phyloP scores from a whole-genome alignment of 2,888 invertebrate genomes.

The Dascillus cervinus region DNA sequence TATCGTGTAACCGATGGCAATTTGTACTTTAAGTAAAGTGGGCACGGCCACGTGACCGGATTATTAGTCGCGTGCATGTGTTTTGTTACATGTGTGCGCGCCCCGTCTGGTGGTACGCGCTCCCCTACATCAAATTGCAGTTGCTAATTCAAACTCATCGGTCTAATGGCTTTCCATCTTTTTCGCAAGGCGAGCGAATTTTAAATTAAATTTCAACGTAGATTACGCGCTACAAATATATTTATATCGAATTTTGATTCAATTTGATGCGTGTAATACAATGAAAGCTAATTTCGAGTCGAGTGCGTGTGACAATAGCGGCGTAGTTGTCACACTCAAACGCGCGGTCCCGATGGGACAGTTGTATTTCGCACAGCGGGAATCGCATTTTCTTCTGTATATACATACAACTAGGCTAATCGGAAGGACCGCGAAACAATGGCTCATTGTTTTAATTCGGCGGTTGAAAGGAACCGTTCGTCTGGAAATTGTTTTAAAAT shows the following conservation, averaged over 20 bases:
- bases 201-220: constrained; percentile 19
- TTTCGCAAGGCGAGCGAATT: constrained; percentile 13
- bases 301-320: constrained; percentile 21
- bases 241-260: constrained; percentile 33
- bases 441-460: constrained; percentile 26
- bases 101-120: constrained; percentile 11
- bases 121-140: constrained; percentile 14
- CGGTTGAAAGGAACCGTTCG: constrained; percentile 30
- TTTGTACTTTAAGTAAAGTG: constrained; percentile 24
- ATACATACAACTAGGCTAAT: too few relatives aligned
- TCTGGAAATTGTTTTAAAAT: constrained; percentile 20
- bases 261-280: constrained; percentile 28
- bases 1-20: constrained; percentile 25
- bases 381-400: constrained; percentile 21
- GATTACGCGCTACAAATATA: constrained; percentile 17
- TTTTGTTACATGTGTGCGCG: constrained; percentile 24
- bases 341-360: constrained; percentile 24
- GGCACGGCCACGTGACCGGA: constrained; percentile 26
- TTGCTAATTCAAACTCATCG: constrained; percentile 25
- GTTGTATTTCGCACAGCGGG: constrained; percentile 25
- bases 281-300: constrained; percentile 29
- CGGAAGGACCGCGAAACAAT: too few relatives aligned
- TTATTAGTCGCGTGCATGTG: constrained; percentile 30
- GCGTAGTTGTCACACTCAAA: constrained; percentile 23
- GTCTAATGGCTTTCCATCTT: constrained; percentile 22